Evolutionary conservation across 2,888 invertebrate species (phyloP).

Genomic region (Proisotoma minuta): DNA sequence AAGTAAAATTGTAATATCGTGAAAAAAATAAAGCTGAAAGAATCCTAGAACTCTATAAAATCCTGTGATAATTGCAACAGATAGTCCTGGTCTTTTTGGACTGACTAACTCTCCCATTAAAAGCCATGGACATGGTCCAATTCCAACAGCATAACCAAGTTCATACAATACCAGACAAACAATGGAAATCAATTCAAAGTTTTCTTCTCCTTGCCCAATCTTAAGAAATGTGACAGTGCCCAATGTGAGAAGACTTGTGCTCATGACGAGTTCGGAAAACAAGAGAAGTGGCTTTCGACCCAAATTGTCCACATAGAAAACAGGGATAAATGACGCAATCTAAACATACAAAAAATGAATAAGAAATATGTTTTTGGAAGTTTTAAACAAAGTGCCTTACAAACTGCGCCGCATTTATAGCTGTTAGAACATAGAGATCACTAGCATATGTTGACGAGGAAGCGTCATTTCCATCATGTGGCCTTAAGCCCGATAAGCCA

Average conservation of each 20-base stretch:
- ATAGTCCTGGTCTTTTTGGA: neutral
- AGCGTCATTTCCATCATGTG: too few species aligned
- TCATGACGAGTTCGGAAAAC: constrained; percentile 1
- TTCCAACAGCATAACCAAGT: neutral
- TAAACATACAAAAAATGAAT: too few species aligned
- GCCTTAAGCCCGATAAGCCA: too few species aligned
- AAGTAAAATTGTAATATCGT: neutral
- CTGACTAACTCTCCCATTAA: neutral
- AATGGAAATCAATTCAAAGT: neutral
- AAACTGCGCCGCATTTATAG: constrained; percentile 2
- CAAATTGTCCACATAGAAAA: neutral
- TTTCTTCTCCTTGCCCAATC: too few species aligned
- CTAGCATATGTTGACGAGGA: too few species aligned
- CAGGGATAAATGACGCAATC: neutral
- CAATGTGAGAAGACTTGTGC: neutral
- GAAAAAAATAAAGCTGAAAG: neutral
- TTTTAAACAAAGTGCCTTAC: neutral
- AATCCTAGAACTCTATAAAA: neutral
- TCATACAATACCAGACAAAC: neutral
- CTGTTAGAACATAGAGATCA: too few species aligned
- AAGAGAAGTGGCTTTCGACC: constrained; percentile 3
- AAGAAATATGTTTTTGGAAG: neutral
- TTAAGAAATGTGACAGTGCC: too few species aligned
- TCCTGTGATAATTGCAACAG: neutral
- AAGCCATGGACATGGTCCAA: neutral